Evolutionary conservation across 2,113 vertebrate genomes (phyloP).

Genomic region (Grus americana): DNA sequence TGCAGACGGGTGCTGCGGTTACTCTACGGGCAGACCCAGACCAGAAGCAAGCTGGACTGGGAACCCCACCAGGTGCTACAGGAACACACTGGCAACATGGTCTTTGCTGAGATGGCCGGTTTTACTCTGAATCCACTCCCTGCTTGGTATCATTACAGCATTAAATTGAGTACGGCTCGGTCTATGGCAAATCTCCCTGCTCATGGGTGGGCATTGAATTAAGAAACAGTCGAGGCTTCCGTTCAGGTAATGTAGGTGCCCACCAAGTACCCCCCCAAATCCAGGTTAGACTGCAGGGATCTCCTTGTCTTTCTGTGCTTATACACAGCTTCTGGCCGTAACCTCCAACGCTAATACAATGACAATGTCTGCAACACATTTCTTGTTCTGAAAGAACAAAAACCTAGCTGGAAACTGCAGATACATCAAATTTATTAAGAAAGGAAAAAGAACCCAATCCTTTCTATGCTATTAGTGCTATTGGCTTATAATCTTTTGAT

Average conservation of each 20-base stretch:
- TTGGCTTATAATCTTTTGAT: slow-evolving; percentile 47
- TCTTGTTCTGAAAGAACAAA: not conserved
- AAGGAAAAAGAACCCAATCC: not conserved
- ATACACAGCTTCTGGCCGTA: not conserved
- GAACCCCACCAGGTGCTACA: accelerated
- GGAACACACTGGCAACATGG: accelerated
- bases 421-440: not conserved
- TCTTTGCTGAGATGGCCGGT: not conserved
- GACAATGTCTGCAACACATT: not conserved
- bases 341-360: not conserved
- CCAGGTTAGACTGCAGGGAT: not conserved
- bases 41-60: not conserved
- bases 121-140: not conserved
- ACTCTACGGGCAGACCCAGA: not conserved
- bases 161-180: not conserved
- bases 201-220: not conserved
- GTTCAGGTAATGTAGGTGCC: not conserved
- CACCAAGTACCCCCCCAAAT: not conserved
- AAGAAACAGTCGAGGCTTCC: not conserved
- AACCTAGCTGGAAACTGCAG: too few relatives aligned
- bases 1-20: not conserved
- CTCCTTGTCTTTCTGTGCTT: not conserved
- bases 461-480: not conserved
- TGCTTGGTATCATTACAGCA: not conserved
- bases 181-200: not conserved